Base-by-base conservation (phyloP, 2,797 vertebrate genomes). In the Brachymystax lenok region DNA sequence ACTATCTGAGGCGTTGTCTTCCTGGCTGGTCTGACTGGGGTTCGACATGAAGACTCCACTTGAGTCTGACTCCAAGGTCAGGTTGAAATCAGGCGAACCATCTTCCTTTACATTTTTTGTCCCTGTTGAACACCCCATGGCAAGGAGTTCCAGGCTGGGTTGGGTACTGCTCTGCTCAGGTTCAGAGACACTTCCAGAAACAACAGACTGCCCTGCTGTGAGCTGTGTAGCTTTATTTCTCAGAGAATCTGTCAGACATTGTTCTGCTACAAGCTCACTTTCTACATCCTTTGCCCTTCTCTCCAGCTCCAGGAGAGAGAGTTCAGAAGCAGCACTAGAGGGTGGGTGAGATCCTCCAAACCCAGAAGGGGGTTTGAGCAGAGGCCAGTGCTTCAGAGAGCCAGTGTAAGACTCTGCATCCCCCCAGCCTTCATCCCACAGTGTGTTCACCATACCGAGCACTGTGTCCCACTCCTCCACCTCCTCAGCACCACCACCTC, bases 281-380 rank as follows among this genome's bases (percentile, higher is more conserved):
- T 94, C 94, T 61, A 93, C 81, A 79, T 94, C 92, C 80, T 88
- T 84, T 71, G 92, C 92, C 83, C 93, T 85, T 74, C 89, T 89
- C 75, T 94, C 94, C 66, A 95, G 77, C 79, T 95, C 94, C 1
- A 92, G 87, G 54, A 94, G 85, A 79, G 93, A 94, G 70, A 94
- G 88, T 82, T 94, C 94, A 0, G 94, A 95, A 69, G 93, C 93
- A 2, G 94, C 92, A 0, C 91, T 90, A 16, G 94, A 95, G 0
- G 94, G 93, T 0, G 94, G 93, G 30, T 95, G 92, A 3, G 94
- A 94, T 21, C 93, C 94, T 21, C 94, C 94, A 5, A 95, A 95
- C 61, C 94, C 94, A 0, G 93, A 50, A 0, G 94, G 94, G 5
- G 94, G 94, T 69, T 92, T 86, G 30, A 95, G 91, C 56, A 95